Evolutionary conservation across 2,113 vertebrate species (phyloP), one percentile per base, ranked within the genome.

Genomic region (Ochotona princeps): DNA sequence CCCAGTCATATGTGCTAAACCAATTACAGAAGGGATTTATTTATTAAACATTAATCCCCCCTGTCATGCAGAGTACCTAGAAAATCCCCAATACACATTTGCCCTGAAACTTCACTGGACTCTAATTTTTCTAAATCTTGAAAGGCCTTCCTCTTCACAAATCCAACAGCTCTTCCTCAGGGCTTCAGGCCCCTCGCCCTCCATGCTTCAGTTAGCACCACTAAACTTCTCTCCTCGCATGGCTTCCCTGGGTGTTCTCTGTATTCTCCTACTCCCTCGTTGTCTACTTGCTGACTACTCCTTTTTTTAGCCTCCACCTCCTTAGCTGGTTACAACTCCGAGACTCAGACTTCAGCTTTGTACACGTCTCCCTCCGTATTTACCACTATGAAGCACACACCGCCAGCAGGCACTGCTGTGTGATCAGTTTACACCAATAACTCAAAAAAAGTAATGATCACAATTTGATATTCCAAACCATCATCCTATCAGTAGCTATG

Each of bases 161-260:
- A 87, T 49, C 78, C 1, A 0, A 79, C 13, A 74, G 93, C 72
- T 38, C 87, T 74, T 91, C 93, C 93, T 93, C 38, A 76, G 93
- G 89, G 76, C 74, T 92, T 57, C 94, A 74, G 26, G 85, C 63
- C 82, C 82, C 93, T 92, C 96, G 94, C 93, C 94, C 95, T 91
- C 95, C 87, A 89, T 79, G 96, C 96, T 96, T 94, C 96, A 93
- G 74, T 96, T 92, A 95, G 92, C 96, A 93, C 95, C 87, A 93
- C 21, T 94, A 95, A 94, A 95, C 95, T 92, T 95, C 93, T 93
- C 96, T 96, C 94, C 90, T 96, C 94, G 93, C 96, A 91, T 95
- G 96, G 96, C 73, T 96, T 95, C 95, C 93, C 92, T 75, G 94
- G 74, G 76, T 89, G 95, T 94, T 95, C 94, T 92, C 96, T 89